Evolutionary conservation across 2,113 vertebrate species (phyloP).

Genomic region (Zosterops borbonicus): DNA sequence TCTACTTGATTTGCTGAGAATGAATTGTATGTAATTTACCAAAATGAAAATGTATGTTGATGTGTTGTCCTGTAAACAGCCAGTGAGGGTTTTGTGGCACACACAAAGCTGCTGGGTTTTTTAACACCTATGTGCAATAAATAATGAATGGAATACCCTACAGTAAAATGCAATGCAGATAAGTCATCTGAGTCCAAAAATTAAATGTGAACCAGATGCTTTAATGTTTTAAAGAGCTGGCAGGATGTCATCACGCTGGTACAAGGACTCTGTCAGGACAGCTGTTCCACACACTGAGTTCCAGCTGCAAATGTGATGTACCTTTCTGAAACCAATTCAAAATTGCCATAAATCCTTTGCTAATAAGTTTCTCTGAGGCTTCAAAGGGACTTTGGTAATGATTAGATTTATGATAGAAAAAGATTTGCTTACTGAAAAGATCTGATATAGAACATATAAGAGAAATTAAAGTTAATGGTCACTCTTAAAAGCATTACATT

Average conservation of each 20-base stretch:
- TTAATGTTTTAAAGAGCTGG: slow-evolving; percentile 44
- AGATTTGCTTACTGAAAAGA: background rate
- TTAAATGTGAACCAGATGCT: slow-evolving; percentile 61
- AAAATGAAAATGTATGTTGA: background rate
- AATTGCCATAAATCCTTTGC: slow-evolving; percentile 32
- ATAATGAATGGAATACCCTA: slow-evolving; percentile 41
- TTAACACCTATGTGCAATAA: slow-evolving; percentile 10
- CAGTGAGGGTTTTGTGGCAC: background rate
- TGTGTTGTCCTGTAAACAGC: background rate
- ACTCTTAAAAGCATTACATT: background rate
- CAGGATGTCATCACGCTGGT: background rate
- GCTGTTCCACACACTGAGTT: slow-evolving; percentile 6
- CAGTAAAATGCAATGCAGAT: background rate
- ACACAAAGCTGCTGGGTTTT: background rate
- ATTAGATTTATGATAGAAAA: background rate
- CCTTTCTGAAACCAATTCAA: slow-evolving; percentile 36
- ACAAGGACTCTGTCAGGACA: slow-evolving; percentile 34
- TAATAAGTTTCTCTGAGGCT: slow-evolving; percentile 14
- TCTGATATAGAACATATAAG: background rate
- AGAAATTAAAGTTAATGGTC: background rate
- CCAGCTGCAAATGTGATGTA: slow-evolving; percentile 47
- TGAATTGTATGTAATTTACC: too few species aligned
- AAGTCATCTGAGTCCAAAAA: slow-evolving; percentile 37
- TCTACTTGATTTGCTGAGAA: background rate
- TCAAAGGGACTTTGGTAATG: slow-evolving; percentile 13